Evolutionary conservation across 2,888 invertebrate genomes (phyloP), one percentile per base, ranked within the genome.

Genomic region (Protophormia terraenovae): DNA sequence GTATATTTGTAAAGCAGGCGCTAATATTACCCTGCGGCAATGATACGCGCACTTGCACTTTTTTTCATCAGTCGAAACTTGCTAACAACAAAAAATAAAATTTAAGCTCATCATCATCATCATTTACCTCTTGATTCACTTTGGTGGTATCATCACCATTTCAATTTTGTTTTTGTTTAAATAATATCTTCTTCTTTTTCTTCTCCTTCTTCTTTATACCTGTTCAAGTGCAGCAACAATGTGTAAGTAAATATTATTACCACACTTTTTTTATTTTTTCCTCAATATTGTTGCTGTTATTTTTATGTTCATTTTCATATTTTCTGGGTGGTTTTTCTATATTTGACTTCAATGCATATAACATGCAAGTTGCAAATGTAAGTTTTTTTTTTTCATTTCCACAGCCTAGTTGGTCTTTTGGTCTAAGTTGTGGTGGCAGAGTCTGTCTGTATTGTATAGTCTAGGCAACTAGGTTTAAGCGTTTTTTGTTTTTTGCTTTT

Each of bases 11-110:
- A 19, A 75, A 64, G 62, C 75, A 83, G 86, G 87, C 87, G 88
- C 85, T 88, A 87, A 88, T 86, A 84, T 85, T 87, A 85, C 86
- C 88, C 87, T 77, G 67, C 32, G 79, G 87, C 87, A 73, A 81
- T 86, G 71, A 85, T 82, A 76, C 66, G 87, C 87, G 76, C 78
- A 85, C 75, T 84, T 83, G 75, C 83, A 55, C 86, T 84, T 82
- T 84, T 82, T 73, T 45, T 24, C 69, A 79, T 24, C 35, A 64
- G 27, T 41, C 60, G 14, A 73, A 76, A 71, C 66, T 60, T 53
- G 50, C 60, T n/a, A 50, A 53, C 29, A 60, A 50, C 38, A 81
- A 47, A 22, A 69, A 58, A n/a, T n/a, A 53, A 66, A 50, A 73
- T n/a, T 50, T 24, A 22, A 69, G 47, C 73, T 82, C 78, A 82